Evolutionary conservation across 2,113 vertebrate genomes (phyloP), one percentile per base, ranked within the genome.

Genomic region (Apaloderma vittatum): DNA sequence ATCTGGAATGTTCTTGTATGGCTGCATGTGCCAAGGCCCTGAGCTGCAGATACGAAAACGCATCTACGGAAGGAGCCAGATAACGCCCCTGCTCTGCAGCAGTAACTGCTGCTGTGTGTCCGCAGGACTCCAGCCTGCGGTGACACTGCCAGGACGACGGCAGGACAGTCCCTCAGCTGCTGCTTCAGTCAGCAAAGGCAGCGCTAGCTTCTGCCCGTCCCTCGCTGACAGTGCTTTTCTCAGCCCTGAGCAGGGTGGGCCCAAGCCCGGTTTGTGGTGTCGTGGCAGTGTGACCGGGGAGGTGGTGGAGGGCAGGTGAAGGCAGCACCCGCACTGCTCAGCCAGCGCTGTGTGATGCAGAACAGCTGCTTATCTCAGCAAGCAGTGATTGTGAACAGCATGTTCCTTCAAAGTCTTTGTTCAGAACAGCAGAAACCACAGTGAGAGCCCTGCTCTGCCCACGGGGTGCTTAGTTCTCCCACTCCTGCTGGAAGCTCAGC

Each of bases 11-110:
- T 18, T 36, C 27, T 5, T 6, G 29, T 9, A 3, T 1, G 1
- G 37, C 18, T 3, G 0, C 1, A 6, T 2, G 2, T 0, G 5
- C 0, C 0, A 0, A 54, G 52, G 8, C 13, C 29, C 87, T 12
- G 19, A 49, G 12, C 6, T 9, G 3, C 18, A 37, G 7, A 2
- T 19, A 22, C 5, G 8, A 27, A 11, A 29, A 9, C 0, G 2
- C 8, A 5, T 3, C 12, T 16, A 1, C 4, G 23, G 22, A 24
- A 32, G 7, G 59, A 21, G n/a, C 66, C 1, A 0, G 7, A 6
- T 12, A 3, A 30, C 43, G 32, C 46, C 43, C 2, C 1, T 2
- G 90, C 61, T 26, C 49, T 66, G 22, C 61, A 27, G 37, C 26
- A 18, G 10, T 1, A 43, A 15, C 24, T 7, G 21, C 66, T 49